Conservation (phyloP, 2,888 invertebrate species). For the Hybos culiciformis region DNA sequence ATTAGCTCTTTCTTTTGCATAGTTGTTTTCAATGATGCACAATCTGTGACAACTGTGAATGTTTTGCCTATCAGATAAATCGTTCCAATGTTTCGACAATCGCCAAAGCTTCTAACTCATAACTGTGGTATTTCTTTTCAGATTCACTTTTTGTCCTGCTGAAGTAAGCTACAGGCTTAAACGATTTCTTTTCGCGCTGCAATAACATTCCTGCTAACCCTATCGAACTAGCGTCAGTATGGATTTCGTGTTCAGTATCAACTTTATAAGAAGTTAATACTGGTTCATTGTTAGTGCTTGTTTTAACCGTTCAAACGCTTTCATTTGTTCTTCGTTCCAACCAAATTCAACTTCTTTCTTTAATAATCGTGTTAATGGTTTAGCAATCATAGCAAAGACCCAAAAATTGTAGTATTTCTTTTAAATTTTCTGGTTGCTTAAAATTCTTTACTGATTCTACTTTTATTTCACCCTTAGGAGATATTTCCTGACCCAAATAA, state of each 20-base stretch:
- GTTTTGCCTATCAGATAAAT: neutral
- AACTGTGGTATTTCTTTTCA: constrained; percentile 2
- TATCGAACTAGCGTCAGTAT: no score
- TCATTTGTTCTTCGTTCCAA: neutral
- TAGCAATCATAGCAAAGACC: neutral
- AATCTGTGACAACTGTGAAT: constrained; percentile 6
- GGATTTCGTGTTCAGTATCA: no score
- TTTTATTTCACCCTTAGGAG: no score
- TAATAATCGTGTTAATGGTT: neutral
- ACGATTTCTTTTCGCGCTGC: neutral
- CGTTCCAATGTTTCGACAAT: constrained; percentile 2
- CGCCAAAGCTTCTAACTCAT: constrained; percentile 7
- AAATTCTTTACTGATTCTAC: neutral
- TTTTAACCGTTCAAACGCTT: neutral
- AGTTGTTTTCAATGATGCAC: constrained; percentile 8
- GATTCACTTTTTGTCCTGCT: neutral
- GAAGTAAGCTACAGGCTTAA: constrained; percentile 3
- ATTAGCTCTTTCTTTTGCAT: constrained; percentile 16
- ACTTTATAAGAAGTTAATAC: neutral
- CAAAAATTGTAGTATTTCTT: neutral
- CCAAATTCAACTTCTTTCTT: neutral
- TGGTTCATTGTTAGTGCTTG: neutral
- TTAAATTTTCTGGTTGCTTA: neutral
- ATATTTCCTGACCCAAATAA: no score
- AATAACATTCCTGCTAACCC: neutral